Base-by-base conservation (phyloP, 2,797 vertebrate genomes). In the Prionace glauca region DNA sequence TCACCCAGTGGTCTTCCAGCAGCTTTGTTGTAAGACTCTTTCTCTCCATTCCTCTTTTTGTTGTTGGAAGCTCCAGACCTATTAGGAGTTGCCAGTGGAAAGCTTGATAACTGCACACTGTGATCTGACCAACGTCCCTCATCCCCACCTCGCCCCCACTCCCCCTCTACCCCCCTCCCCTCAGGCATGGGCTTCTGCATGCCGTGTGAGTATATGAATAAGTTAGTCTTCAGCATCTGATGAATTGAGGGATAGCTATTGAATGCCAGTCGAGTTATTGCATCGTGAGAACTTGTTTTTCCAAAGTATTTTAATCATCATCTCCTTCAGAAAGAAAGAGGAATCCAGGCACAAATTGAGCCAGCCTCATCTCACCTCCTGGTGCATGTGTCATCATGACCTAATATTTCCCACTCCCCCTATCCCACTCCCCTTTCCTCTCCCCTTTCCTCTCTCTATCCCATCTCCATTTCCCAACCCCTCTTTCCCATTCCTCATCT, bases 1-100 rank as follows among this genome's bases (percentile, higher is more conserved):
- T 96, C 96, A 97, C 96, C 97, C 96, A 97, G 96, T 95, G 96
- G 95, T 96, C 71, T 97, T 96, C 96, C 96, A 96, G 96, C 95
- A 96, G 96, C 96, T 96, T 96, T 96, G 96, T 96, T 96, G 95
- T 88, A 65, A 86, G 56, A 22, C 90, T 91, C 96, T 62, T 56
- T 12, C 95, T 96, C 60, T 96, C 45, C 96, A 77, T 95, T 20
- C 77, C 50, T 56, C 16, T 72, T 87, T 62, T 0, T 95, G 65
- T 67, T 14, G 41, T 36, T 86, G 69, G 92, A 36, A 84, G 65
- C 16, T 84, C 41, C 20, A 24, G 36, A 84, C 81, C 81, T 7
- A 84, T 84, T 22, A 84, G 81, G 81, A 24, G 81, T 24, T 56
- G 50, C 7, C 20, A 22, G 81, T 45, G 22, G 14, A 84, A 45